Evolutionary conservation across 2,888 invertebrate genomes (phyloP).

Genomic region (Lepeophtheirus nordmannii): DNA sequence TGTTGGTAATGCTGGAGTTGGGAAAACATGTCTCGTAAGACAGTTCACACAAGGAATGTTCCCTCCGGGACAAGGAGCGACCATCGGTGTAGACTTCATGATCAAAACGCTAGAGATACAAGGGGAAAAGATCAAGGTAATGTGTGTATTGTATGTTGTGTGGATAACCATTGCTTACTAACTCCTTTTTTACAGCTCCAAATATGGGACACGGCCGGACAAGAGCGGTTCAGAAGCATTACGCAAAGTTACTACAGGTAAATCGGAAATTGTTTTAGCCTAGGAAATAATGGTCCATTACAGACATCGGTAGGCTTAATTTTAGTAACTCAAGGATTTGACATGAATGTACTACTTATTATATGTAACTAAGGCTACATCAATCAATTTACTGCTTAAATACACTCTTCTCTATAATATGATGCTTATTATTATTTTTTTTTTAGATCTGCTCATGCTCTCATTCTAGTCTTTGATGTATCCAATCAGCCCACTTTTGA

Average conservation of each 20-base stretch:
- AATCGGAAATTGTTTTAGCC: too few relatives aligned
- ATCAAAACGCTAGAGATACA: constrained; percentile 96
- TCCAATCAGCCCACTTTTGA: constrained; percentile 95
- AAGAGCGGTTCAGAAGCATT: constrained; percentile 84
- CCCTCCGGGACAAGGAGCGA: constrained; percentile 94
- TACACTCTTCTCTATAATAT: too few relatives aligned
- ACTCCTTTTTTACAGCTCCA: constrained; percentile 50
- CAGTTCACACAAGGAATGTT: constrained; percentile 95
- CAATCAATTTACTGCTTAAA: too few relatives aligned
- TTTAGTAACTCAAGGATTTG: too few relatives aligned
- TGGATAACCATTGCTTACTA: constrained; percentile 2
- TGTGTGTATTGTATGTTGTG: constrained; percentile 20
- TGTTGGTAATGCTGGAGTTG: constrained; percentile 94
- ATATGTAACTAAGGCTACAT: too few relatives aligned
- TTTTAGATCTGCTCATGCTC: constrained; percentile 72
- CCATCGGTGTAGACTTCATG: constrained; percentile 98
- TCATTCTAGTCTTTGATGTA: constrained; percentile 91
- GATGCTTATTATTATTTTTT: not conserved
- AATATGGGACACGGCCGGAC: constrained; percentile 98
- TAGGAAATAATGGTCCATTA: too few relatives aligned
- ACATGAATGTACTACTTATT: too few relatives aligned
- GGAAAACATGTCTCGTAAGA: constrained; percentile 90
- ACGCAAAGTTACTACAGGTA: constrained; percentile 80
- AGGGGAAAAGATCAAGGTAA: constrained; percentile 80
- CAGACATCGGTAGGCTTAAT: too few relatives aligned